These are phyloP conservation scores for Zaprionus kolodkinae DNA, from an alignment of 1,140 invertebrate species.

Conservation along the genomic window DNA sequence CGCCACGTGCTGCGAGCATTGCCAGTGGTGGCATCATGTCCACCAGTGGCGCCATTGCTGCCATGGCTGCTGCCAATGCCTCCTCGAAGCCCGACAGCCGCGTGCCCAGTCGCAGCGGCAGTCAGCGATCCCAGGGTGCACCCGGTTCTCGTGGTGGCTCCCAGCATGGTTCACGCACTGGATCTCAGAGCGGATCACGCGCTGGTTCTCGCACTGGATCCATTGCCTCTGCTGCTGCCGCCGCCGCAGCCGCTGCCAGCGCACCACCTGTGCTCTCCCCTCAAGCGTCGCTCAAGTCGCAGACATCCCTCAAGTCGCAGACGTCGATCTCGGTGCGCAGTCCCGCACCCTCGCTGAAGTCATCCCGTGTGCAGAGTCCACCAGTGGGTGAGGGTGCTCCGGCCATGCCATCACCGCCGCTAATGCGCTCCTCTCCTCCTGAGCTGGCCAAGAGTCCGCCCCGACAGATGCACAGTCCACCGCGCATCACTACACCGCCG, in stretches of 20 bases:
- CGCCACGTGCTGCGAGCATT: constrained; percentile 66
- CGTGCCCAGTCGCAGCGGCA: constrained; percentile 71
- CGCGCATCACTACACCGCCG: constrained; percentile 76
- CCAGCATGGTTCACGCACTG: constrained; percentile 12
- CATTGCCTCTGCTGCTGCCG: constrained; percentile 40
- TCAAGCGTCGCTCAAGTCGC: constrained; percentile 64
- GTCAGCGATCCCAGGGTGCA: constrained; percentile 47
- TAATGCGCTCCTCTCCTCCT: constrained; percentile 70
- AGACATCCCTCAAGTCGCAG: constrained; percentile 47
- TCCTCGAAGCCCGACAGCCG: constrained; percentile 63
- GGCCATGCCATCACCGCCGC: constrained; percentile 76
- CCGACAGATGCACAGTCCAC: constrained; percentile 79
- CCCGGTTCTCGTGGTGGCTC: constrained; percentile 28
- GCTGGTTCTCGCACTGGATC: constrained; percentile 59
- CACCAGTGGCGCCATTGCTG: constrained; percentile 57
- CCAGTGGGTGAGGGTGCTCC: constrained; percentile 71
- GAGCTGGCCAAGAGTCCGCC: constrained; percentile 62
- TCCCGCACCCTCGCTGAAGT: constrained; percentile 67
- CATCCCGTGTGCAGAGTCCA: constrained; percentile 71
- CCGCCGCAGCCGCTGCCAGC: constrained; percentile 20
- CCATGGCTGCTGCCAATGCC: constrained; percentile 32
- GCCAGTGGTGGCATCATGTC: constrained; percentile 62
- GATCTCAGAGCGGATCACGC: constrained; percentile 41
- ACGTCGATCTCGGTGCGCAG: constrained; percentile 36
- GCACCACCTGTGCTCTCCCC: constrained; percentile 51